Conservation (phyloP, 2,888 invertebrate species). For the Malthinus flaveolus region DNA sequence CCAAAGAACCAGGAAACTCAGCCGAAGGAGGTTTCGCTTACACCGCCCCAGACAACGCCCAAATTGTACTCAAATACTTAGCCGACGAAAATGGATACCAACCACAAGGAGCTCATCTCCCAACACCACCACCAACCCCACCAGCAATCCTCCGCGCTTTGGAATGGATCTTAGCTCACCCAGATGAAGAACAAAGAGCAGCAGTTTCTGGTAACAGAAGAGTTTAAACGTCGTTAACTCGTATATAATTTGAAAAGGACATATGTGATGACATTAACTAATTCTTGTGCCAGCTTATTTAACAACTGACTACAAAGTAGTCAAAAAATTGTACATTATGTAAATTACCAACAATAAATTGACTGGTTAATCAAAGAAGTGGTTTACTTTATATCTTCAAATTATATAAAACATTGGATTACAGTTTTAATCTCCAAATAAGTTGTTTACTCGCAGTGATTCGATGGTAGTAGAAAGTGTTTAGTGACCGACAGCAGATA, state of each 20-base stretch:
- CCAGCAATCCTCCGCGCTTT: constrained; percentile 71
- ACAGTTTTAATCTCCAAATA: too few relatives aligned
- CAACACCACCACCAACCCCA: constrained; percentile 69
- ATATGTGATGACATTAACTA: constrained; percentile 19
- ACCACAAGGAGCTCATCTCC: constrained; percentile 55
- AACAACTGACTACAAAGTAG: constrained; percentile 28
- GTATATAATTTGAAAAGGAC: background rate
- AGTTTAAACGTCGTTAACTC: constrained; percentile 11
- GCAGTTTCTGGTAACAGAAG: background rate
- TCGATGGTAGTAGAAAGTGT: too few relatives aligned
- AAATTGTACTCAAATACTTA: constrained; percentile 61
- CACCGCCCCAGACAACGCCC: constrained; percentile 66
- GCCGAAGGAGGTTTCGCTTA: constrained; percentile 60
- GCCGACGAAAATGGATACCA: constrained; percentile 74
- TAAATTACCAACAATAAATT: constrained; percentile 25
- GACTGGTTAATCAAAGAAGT: constrained; percentile 13
- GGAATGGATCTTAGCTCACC: constrained; percentile 66
- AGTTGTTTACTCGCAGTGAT: too few relatives aligned
- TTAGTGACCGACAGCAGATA: too few relatives aligned
- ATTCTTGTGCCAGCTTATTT: constrained; percentile 19
- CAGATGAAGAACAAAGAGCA: constrained; percentile 39
- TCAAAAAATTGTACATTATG: constrained; percentile 23
- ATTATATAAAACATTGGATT: too few relatives aligned
- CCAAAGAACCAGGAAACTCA: constrained; percentile 52
- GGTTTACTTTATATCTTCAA: background rate